phyloP scores from a whole-genome alignment of 2,888 invertebrate genomes.

The Oithona nana region DNA sequence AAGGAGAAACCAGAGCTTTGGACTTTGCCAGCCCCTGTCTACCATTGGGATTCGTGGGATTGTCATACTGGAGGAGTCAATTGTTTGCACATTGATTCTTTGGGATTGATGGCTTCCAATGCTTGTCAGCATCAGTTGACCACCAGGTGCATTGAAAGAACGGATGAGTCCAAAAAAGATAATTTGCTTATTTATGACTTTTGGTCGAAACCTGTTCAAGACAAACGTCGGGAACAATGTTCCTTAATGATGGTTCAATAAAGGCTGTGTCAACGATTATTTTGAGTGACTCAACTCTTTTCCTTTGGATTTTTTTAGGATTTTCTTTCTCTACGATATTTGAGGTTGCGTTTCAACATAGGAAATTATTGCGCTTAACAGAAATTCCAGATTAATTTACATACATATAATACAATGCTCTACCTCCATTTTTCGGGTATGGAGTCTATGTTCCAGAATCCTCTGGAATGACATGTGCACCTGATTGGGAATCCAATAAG shows the following conservation, averaged over 20 bases:
- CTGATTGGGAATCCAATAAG: conserved; percentile 2
- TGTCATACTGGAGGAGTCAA: neutral
- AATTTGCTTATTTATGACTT: neutral
- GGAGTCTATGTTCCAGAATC: neutral
- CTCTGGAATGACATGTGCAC: conserved; percentile 1
- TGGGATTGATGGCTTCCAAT: neutral
- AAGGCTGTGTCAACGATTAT: too few relatives aligned
- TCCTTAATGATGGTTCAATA: too few relatives aligned
- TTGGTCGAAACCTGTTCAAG: neutral
- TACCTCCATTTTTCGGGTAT: neutral
- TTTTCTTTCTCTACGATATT: too few relatives aligned
- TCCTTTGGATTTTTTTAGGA: too few relatives aligned
- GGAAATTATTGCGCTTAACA: too few relatives aligned
- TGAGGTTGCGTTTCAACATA: too few relatives aligned
- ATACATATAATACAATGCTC: too few relatives aligned
- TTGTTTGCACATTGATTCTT: neutral
- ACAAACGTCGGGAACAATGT: neutral
- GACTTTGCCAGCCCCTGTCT: neutral
- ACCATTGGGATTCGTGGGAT: neutral
- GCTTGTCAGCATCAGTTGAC: neutral
- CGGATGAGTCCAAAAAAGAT: neutral
- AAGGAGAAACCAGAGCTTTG: neutral
- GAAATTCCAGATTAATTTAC: too few relatives aligned
- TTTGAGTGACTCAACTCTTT: too few relatives aligned
- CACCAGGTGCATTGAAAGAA: neutral